Base-by-base conservation (phyloP, 2,113 vertebrate species). In the Vanacampus margaritifer region DNA sequence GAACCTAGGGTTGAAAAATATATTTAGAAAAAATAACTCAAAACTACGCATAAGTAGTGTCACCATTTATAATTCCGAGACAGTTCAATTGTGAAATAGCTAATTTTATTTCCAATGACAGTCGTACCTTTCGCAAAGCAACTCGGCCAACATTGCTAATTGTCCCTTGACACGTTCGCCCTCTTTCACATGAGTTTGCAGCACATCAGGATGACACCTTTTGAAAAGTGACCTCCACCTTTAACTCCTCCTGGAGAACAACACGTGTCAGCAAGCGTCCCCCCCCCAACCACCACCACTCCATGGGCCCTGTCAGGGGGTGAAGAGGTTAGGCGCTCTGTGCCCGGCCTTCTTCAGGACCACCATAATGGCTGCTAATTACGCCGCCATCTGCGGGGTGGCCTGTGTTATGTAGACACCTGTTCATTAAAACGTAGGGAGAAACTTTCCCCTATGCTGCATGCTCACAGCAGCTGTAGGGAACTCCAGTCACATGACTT, bases 341-440 rank as follows among this genome's bases (percentile, higher is more conserved):
- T 85, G 84, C 81, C 78, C 69, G 64, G 76, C 73, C 87, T 87
- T 90, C 84, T 83, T 65, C 70, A 71, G 86, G 90, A 85, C 84
- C 81, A 85, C 87, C 88, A 90, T 89, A 91, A 91, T 84, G 86
- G 90, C 86, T 87, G 86, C 88, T 91, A 90, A 92, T 91, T 92
- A 91, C 85, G 70, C 82, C 72, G 80, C 87, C 89, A 91, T 91
- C 89, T 91, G 90, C 77, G 82, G 84, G 88, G 86, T 89, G 83
- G 87, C 79, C 86, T 88, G 86, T 91, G 91, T 89, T 91, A 84
- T 90, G 88, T 88, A 89, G 89, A 91, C 89, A 91, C 90, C 90
- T 91, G 87, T 91, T 91, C 88, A 89, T 90, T 91, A 91, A 84
- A 76, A 60, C 39, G 71, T 64, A 71, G 73, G 86, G 82, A 85